These are phyloP conservation scores for Manis crassicaudata DNA, from an alignment of 2,797 vertebrate genomes.

Conservation along the genomic window DNA sequence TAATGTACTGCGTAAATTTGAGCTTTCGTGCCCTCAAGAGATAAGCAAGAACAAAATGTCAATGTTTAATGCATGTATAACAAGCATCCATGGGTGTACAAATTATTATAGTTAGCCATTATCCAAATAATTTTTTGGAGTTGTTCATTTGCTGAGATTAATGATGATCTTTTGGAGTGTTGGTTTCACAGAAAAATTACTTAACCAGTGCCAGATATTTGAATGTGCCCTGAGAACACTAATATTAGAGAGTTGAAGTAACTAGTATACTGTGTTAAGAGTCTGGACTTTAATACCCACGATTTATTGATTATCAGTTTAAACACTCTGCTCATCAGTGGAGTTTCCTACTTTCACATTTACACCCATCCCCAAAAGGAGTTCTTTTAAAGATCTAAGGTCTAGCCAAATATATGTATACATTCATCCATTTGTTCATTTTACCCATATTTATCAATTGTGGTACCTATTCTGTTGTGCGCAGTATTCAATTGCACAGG, in stretches of 20 bases:
- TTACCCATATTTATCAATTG: not conserved
- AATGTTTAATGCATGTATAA: not conserved
- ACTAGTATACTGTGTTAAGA: not conserved
- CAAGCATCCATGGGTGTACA: not conserved
- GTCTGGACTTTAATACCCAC: not conserved
- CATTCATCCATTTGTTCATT: not conserved
- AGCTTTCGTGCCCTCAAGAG: slow-evolving; percentile 42
- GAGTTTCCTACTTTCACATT: not conserved
- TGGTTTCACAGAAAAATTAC: not conserved
- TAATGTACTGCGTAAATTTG: not conserved
- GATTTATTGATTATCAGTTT: not conserved
- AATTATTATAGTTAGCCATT: not conserved
- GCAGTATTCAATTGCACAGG: not conserved
- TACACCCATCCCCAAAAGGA: not conserved
- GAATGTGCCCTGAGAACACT: not conserved
- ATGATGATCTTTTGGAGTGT: not conserved
- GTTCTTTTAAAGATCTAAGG: not conserved
- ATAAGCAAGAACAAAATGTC: not conserved
- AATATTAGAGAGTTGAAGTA: not conserved
- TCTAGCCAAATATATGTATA: not conserved
- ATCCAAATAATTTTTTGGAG: not conserved
- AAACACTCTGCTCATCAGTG: not conserved
- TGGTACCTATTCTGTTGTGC: not conserved
- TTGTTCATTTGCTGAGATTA: not conserved
- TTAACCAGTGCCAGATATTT: not conserved